These are phyloP conservation scores for Oryzias javanicus DNA, from an alignment of 2,113 vertebrate species.

Conservation along the genomic window DNA sequence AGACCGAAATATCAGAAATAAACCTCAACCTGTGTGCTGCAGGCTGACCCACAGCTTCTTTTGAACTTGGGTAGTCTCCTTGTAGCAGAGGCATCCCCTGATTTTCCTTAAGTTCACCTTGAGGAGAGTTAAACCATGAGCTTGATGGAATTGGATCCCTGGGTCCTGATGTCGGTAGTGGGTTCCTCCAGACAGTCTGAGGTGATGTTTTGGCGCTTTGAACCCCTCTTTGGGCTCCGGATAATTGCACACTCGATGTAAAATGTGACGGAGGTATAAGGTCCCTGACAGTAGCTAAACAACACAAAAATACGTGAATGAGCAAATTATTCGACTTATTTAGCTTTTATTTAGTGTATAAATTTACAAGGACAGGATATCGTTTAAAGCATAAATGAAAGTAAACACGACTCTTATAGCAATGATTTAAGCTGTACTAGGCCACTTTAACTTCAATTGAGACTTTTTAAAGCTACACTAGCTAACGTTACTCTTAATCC, in stretches of 20 bases:
- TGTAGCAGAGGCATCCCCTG: constrained; percentile 57
- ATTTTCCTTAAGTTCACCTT: constrained; percentile 65
- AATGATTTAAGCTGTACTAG: not conserved
- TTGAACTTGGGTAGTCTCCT: constrained; percentile 6
- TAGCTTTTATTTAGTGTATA: not conserved
- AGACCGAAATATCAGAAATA: too few relatives aligned
- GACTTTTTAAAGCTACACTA: too few relatives aligned
- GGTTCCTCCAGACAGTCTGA: constrained; percentile 36
- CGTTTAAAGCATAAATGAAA: too few relatives aligned
- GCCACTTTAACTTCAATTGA: not conserved
- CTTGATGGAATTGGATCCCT: constrained; percentile 23
- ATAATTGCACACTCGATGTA: constrained; percentile 29
- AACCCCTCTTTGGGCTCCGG: constrained; percentile 9
- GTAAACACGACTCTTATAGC: not conserved
- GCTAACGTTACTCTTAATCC: constrained; percentile 4
- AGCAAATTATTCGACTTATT: too few relatives aligned
- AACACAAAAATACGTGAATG: not conserved
- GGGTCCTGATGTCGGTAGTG: constrained; percentile 15
- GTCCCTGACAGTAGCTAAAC: constrained; percentile 34
- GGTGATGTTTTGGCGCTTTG: not conserved
- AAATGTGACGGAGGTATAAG: constrained; percentile 78
- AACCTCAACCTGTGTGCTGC: too few relatives aligned
- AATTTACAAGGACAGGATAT: not conserved
- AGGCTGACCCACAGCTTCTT: too few relatives aligned
- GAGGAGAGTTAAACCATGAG: constrained; percentile 58